Conservation (phyloP, 2,797 vertebrate genomes). For the Okamejei kenojei region DNA sequence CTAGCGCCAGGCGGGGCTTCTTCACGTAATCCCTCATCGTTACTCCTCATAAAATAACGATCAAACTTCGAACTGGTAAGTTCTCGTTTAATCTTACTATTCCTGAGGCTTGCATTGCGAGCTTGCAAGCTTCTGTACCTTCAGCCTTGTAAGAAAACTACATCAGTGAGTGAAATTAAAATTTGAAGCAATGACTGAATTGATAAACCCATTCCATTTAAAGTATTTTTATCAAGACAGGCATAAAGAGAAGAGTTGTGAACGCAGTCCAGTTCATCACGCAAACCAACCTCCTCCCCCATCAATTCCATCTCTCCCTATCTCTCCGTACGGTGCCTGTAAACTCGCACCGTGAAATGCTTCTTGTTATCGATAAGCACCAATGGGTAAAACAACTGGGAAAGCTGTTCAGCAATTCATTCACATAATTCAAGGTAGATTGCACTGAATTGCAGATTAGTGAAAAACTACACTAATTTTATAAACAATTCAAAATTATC, state of each 20-base stretch:
- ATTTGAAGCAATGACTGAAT: not conserved
- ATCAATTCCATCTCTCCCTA: not conserved
- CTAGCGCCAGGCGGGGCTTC: too few relatives aligned
- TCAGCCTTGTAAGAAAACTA: not conserved
- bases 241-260: too few relatives aligned
- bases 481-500: not conserved
- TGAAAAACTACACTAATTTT: not conserved
- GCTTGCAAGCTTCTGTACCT: too few relatives aligned
- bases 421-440: not conserved
- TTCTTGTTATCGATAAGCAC: not conserved
- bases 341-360: not conserved
- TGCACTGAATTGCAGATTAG: not conserved
- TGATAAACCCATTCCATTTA: conserved; percentile 5
- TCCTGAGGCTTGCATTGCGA: too few relatives aligned
- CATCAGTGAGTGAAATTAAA: not conserved
- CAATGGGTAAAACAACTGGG: not conserved
- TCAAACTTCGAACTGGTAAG: too few relatives aligned
- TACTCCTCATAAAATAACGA: too few relatives aligned
- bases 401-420: not conserved
- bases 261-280: too few relatives aligned
- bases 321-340: not conserved
- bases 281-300: too few relatives aligned
- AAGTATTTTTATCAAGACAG: not conserved
- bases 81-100: too few relatives aligned
- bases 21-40: too few relatives aligned